Evolutionary conservation across 2,113 vertebrate genomes (phyloP), one percentile per base, ranked within the genome.

Genomic region (Empidonax traillii): DNA sequence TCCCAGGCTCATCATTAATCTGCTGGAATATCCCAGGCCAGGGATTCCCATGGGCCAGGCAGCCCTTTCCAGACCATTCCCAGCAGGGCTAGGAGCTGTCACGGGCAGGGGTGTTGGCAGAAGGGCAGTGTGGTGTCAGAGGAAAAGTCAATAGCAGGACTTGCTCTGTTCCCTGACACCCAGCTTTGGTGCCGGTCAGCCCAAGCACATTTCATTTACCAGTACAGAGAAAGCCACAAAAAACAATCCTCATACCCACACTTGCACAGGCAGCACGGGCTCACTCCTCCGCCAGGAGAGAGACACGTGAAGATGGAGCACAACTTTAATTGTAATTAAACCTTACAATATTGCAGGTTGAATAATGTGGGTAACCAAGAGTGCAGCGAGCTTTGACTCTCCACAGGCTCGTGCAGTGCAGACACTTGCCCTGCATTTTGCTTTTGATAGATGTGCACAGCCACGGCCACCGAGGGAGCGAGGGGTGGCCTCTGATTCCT

Each of bases 21-120:
- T 66, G 23, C 14, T 58, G 55, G 59, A 77, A 9, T 21, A 56
- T 15, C 33, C 41, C 0, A 0, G 53, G 24, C 12, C 62, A 72
- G 43, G 52, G 24, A 7, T 91, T 62, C n/a, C 53, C 6, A 3
- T 0, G 0, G 53, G 44, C 28, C 69, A 31, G 44, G 27, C 15
- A 63, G 55, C 31, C 9, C 47, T 31, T 67, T 83, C 15, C 88
- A 76, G 73, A 43, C 22, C 37, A 6, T 79, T 53, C 56, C 63
- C 59, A 72, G 56, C 21, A 72, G n/a, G 31, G 9, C 20, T 51
- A 12, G 85, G 39, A 84, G 82, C 39, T 12, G 5, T 16, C 4
- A 0, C 0, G 2, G 59, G 68, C 31, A 69, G 85, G 43, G 24
- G 15, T 58, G 21, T 18, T 69, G 71, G 6, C 44, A 84, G 53